Evolutionary conservation across 2,888 invertebrate genomes (phyloP).

Genomic region (Diarsia dahlii): DNA sequence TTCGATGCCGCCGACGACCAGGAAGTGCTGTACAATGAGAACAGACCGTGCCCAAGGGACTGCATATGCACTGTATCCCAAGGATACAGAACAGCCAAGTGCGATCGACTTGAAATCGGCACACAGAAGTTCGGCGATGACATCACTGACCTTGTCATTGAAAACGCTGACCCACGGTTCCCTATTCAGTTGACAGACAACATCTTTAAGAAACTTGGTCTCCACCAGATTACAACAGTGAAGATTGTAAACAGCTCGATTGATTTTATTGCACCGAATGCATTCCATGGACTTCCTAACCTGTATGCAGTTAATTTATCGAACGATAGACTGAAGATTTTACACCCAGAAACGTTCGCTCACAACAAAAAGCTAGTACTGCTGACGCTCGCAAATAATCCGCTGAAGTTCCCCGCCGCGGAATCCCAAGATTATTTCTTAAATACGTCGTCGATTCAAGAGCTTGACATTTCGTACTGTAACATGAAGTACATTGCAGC

Average conservation of each 20-base stretch:
- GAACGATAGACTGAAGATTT: conserved; percentile 92
- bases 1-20: conserved; percentile 87
- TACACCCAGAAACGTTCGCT: conserved; percentile 93
- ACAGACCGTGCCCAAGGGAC: conserved; percentile 91
- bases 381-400: conserved; percentile 93
- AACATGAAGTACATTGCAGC: conserved; percentile 92
- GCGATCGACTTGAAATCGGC: conserved; percentile 92
- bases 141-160: conserved; percentile 92
- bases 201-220: conserved; percentile 91
- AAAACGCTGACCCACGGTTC: conserved; percentile 91
- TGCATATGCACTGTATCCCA: conserved; percentile 92
- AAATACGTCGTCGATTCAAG: conserved; percentile 92
- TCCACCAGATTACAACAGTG: conserved; percentile 92
- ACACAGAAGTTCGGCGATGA: conserved; percentile 92
- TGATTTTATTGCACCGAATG: conserved; percentile 92
- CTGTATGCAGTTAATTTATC: conserved; percentile 93
- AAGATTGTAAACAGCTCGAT: conserved; percentile 93
- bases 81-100: conserved; percentile 92
- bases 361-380: conserved; percentile 92
- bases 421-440: conserved; percentile 88
- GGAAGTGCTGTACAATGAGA: conserved; percentile 86
- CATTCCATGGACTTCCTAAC: conserved; percentile 93
- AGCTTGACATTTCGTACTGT: conserved; percentile 93
- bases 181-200: conserved; percentile 91
- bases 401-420: conserved; percentile 88